Percentiles rank a stretch among this genome's conserved stretches.
Evolutionary conservation across 2,113 vertebrate genomes (phyloP).

Genomic region (Delphinus delphis): DNA sequence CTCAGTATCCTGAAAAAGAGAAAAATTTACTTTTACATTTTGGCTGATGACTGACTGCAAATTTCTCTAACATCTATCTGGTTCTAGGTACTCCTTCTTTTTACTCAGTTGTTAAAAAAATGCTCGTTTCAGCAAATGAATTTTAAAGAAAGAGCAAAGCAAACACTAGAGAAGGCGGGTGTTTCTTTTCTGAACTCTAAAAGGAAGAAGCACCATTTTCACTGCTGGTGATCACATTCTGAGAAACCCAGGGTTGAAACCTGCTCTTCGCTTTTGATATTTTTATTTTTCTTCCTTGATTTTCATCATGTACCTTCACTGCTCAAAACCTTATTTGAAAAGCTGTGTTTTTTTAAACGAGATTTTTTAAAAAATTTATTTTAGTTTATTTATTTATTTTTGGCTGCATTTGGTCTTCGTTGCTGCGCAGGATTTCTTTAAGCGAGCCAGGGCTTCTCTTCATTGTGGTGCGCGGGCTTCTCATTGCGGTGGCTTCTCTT

Average conservation of each 20-base stretch:
- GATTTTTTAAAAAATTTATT: not conserved
- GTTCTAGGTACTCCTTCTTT: not conserved
- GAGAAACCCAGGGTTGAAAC: not conserved
- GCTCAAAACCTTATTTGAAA: not conserved
- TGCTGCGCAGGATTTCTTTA: not conserved
- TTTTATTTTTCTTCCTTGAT: not conserved
- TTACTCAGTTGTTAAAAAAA: not conserved
- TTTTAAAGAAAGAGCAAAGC: constrained; percentile 13
- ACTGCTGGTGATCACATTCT: not conserved
- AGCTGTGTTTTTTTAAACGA: not conserved
- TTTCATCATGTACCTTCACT: not conserved
- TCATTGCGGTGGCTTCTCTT: not conserved
- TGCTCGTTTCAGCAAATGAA: not conserved
- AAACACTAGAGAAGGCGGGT: not conserved
- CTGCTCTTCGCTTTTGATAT: not conserved
- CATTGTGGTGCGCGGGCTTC: fast-evolving
- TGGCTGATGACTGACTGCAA: not conserved
- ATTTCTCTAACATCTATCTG: not conserved
- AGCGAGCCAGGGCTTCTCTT: not conserved
- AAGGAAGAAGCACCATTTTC: not conserved
- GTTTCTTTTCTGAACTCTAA: not conserved
- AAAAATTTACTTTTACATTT: not conserved
- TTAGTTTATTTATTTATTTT: not conserved
- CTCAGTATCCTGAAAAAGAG: not conserved
- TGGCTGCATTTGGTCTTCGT: not conserved